These are phyloP conservation scores for Campoletis raptor DNA, from an alignment of 2,888 invertebrate genomes.

Conservation along the genomic window DNA sequence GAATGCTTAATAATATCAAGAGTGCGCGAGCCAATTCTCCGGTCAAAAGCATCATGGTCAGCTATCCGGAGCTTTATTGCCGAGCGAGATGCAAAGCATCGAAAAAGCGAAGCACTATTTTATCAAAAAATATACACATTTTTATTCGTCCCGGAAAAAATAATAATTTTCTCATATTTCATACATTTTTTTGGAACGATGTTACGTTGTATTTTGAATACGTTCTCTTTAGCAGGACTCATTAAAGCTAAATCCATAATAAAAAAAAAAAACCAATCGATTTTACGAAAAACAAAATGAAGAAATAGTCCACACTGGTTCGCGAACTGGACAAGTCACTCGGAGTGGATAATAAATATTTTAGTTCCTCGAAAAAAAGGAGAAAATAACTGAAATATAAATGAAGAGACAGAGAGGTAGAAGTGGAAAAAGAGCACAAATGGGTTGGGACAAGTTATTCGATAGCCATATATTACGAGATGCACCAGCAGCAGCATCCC, in stretches of 20 bases:
- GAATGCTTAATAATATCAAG: constrained; percentile 83
- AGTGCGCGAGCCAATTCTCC: constrained; percentile 58
- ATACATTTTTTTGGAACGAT: not conserved
- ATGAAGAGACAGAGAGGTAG: constrained; percentile 49
- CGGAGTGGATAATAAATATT: constrained; percentile 64
- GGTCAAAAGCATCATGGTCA: constrained; percentile 75
- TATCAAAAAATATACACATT: not conserved
- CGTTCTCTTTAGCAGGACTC: not conserved
- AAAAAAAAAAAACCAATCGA: not conserved
- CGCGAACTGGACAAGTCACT: constrained; percentile 23
- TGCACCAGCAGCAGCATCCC: constrained; percentile 48
- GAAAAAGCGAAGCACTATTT: constrained; percentile 34
- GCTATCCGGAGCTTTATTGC: constrained; percentile 75
- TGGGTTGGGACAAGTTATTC: constrained; percentile 70
- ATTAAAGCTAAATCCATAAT: not conserved
- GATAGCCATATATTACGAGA: constrained; percentile 67
- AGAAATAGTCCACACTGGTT: not conserved
- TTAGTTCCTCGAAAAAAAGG: constrained; percentile 56
- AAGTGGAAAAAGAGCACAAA: constrained; percentile 62
- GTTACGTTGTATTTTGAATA: not conserved
- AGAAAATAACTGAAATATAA: constrained; percentile 38
- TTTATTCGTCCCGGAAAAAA: not conserved
- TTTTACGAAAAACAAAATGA: not conserved
- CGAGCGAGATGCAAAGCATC: constrained; percentile 35
- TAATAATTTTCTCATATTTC: not conserved